Base-by-base conservation (phyloP, 2,113 vertebrate species). In the Rhinichthys klamathensis region DNA sequence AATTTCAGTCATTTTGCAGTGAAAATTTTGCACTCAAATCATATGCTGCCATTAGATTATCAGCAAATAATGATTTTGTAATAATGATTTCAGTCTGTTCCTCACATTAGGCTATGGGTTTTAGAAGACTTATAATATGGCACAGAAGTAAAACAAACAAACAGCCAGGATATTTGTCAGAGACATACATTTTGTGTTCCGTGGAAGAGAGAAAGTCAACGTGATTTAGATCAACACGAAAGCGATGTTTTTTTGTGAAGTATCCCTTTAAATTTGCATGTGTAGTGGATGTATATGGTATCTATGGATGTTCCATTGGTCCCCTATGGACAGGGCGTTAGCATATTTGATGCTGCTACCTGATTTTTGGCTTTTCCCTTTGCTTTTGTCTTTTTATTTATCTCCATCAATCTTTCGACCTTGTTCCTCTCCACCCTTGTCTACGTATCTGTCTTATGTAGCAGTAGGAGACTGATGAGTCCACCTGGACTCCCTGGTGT, bases 391-490 rank as follows among this genome's bases (percentile, higher is more conserved):
- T 74, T 51, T 75, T 51, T 75, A 49, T 51, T 30, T 12, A 79
- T 79, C 76, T 61, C 25, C 61, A 18, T 84, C 65, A 15, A 38
- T 49, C 46, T 30, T 30, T 87, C 25, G 46, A 56, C 77, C 54
- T 76, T 84, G 82, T 82, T 82, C 65, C 51, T 61, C 25, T 79
- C 74, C 16, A 30, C 41, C 56, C 35, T 44, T 38, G n/a, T 60
- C 82, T 16, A 32, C 21, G 16, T 56, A 65, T 56, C 80, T 70
- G 81, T 83, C 65, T 41, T 61, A 30, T 46, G n/a, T 67, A 83
- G 32, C 85, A 72, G 86, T 51, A 32, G 87, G 90, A 85, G 90
- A 90, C 76, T 89, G 90, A 90, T 89, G 86, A 85, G 83, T 90
- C 84, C 82, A 84, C 89, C 89, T 87, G 84, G 90, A 80, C 44